These are phyloP conservation scores for Rhodeus uyekii DNA, from an alignment of 2,797 vertebrate genomes.

Conservation along the genomic window DNA sequence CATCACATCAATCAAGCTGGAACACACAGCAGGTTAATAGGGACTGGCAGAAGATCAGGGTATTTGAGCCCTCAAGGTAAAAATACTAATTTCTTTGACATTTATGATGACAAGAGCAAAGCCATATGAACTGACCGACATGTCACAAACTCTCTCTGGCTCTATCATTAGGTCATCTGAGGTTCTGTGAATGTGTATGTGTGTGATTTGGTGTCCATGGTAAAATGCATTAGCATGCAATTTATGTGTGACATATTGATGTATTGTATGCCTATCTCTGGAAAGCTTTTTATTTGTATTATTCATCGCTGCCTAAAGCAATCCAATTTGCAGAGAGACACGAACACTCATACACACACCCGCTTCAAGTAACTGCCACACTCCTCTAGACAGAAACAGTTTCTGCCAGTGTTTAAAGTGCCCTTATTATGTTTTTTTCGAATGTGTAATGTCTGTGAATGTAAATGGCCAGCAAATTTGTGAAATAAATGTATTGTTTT, in stretches of 20 bases:
- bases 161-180: slow-evolving; percentile 3
- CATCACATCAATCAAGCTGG: background rate
- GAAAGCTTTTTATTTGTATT: slow-evolving; percentile 17
- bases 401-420: slow-evolving; percentile 9
- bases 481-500: no score
- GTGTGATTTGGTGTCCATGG: slow-evolving; percentile 8
- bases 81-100: slow-evolving; percentile 21
- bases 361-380: slow-evolving; percentile 4
- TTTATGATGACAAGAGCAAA: slow-evolving; percentile 37
- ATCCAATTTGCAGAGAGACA: slow-evolving; percentile 18
- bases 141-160: slow-evolving; percentile 1
- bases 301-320: background rate
- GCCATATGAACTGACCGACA: slow-evolving; percentile 7
- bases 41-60: slow-evolving; percentile 33
- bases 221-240: slow-evolving; percentile 8
- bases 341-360: background rate
- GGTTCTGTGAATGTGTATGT: slow-evolving; percentile 19
- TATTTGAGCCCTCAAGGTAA: background rate
- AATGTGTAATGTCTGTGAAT: no score
- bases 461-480: no score
- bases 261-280: slow-evolving; percentile 9
- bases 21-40: slow-evolving; percentile 31
- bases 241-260: slow-evolving; percentile 2
- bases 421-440: no score
- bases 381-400: background rate